Evolutionary conservation across 1,140 invertebrate species (phyloP), one percentile per base, ranked within the genome.

Genomic region (Drosophila bocki): DNA sequence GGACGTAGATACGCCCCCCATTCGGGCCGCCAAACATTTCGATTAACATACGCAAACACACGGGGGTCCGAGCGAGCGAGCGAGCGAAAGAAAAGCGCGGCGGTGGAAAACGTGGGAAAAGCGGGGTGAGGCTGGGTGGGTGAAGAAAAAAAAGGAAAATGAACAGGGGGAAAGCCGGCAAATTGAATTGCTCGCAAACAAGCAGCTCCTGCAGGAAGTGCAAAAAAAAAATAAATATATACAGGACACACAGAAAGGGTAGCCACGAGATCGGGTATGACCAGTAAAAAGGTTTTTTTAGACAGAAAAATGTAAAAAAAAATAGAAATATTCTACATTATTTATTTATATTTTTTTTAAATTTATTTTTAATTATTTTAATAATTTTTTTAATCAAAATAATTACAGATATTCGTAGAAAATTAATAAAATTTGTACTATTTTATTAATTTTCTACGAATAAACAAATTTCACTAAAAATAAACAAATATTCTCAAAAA

Each of bases 31-130:
- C 84, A 87, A 87, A 87, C 83, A 87, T 88, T 88, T 88, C 84
- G 84, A 88, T 88, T 88, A 88, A 83, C 80, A 87, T 88, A 87
- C 84, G 80, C 85, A 90, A 88, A 80, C 32, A 54, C 58, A 63
- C 44, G 48, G 56, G 29, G 29, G 47, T 22, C 53, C 33, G 33
- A 15, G 45, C 51, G 3, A 39, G 51, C n/a, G 41, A 37, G 45
- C 51, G 3, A 39, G 51, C n/a, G 41, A 37, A 58, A 26, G 41
- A 41, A 57, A 48, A n/a, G 32, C 29, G 35, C 61, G 62, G 53
- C 29, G 51, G 17, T 3, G 48, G 19, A 42, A 57, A 70, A 35
- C 33, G 44, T 37, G 53, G 53, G 42, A 45, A 64, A 45, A 47
- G 63, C 53, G 4, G 8, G 15, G 22, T 12, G 48, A 5, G 26